Percentiles rank a stretch among this genome's conserved stretches.
Conservation (phyloP, 1,140 invertebrate species). For the Trichomalopsis sarcophagae region DNA sequence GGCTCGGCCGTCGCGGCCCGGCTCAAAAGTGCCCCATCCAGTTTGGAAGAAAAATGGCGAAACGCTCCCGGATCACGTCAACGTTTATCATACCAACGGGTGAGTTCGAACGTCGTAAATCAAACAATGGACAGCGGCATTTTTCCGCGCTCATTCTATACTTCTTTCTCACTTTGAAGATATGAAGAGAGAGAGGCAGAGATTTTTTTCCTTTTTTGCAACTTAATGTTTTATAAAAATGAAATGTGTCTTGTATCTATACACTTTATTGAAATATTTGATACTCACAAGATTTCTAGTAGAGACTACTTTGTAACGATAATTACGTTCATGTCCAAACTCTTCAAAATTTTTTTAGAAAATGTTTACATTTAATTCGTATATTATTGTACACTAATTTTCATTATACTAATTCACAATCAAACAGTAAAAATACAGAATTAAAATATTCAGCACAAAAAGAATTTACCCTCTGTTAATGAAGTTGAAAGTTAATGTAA, state of each 20-base stretch:
- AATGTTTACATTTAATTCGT: too few species aligned
- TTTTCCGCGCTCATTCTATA: neutral
- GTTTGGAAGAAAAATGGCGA: constrained; percentile 71
- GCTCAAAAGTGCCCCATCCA: constrained; percentile 66
- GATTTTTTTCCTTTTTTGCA: too few species aligned
- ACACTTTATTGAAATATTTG: too few species aligned
- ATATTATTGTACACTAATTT: neutral
- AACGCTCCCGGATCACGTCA: constrained; percentile 66
- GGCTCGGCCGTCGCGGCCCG: constrained; percentile 63
- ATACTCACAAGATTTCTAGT: too few species aligned
- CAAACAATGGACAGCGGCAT: neutral
- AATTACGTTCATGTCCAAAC: too few species aligned
- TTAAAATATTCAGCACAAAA: neutral
- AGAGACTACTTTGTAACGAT: too few species aligned
- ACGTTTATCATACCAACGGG: constrained; percentile 70
- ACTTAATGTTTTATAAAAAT: too few species aligned
- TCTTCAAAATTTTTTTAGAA: too few species aligned
- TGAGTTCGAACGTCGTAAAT: constrained; percentile 54
- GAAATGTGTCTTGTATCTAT: too few species aligned
- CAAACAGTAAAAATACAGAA: too few species aligned
- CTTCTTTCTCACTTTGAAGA: neutral
- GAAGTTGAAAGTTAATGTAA: too few species aligned
- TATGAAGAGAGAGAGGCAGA: neutral
- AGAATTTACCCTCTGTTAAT: neutral
- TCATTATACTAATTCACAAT: neutral